These are phyloP conservation scores for Bombyx mori DNA, from an alignment of 1,140 invertebrate genomes.

Conservation along the genomic window ASM3026992v2 NC_085110.1:6508001-6508500, in stretches of 20 bases:
- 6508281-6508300: slow-evolving; percentile 68
- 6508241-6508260: slow-evolving; percentile 65
- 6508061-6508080: too few species aligned
- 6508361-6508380: background rate
- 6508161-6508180: slow-evolving; percentile 55
- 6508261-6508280: slow-evolving; percentile 67
- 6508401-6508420: slow-evolving; percentile 37
- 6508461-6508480: slow-evolving; percentile 23
- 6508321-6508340: slow-evolving; percentile 56
- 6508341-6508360: background rate
- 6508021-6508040: slow-evolving; percentile 40
- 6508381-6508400: background rate
- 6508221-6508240: slow-evolving; percentile 69
- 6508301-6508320: slow-evolving; percentile 66
- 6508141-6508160: slow-evolving; percentile 49
- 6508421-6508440: slow-evolving; percentile 51
- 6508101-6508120: slow-evolving; percentile 23
- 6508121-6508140: slow-evolving; percentile 46
- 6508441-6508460: slow-evolving; percentile 44
- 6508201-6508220: slow-evolving; percentile 68
- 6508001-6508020: slow-evolving; percentile 53
- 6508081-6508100: background rate
- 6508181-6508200: slow-evolving; percentile 69
- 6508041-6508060: too few species aligned
- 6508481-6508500: slow-evolving; percentile 28